Conservation (phyloP, 2,113 vertebrate genomes). For the Phaethornis superciliosus region DNA sequence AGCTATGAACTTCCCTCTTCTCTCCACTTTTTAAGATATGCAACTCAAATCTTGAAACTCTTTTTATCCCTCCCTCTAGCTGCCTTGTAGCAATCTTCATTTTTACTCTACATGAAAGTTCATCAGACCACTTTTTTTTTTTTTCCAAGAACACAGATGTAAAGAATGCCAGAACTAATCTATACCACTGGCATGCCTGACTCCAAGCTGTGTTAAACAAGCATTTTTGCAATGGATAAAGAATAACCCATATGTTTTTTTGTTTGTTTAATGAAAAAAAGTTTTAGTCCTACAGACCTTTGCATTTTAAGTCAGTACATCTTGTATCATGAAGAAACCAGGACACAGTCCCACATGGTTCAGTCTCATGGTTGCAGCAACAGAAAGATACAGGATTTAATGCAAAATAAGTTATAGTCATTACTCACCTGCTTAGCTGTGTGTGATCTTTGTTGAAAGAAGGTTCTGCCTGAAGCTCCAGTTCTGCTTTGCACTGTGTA, state of each 20-base stretch:
- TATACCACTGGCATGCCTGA: neutral
- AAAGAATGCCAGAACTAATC: neutral
- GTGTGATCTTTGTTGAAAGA: slow-evolving; percentile 94
- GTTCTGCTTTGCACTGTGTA: slow-evolving; percentile 91
- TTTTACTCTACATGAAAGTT: neutral
- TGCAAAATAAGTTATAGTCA: neutral
- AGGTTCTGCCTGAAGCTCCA: slow-evolving; percentile 91
- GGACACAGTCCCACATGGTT: neutral
- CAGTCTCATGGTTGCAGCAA: neutral
- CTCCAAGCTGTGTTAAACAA: neutral
- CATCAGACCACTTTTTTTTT: neutral
- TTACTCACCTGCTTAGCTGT: slow-evolving; percentile 92
- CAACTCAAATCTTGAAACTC: neutral
- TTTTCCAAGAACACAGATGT: neutral
- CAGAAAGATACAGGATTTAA: neutral
- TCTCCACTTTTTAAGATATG: neutral
- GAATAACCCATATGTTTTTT: neutral
- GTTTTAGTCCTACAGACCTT: neutral
- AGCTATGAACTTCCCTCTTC: neutral
- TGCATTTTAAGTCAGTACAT: neutral
- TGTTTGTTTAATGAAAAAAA: neutral
- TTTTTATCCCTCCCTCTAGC: neutral
- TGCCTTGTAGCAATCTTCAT: neutral
- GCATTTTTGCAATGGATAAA: neutral
- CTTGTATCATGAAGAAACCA: neutral